Evolutionary conservation across 2,113 vertebrate species (phyloP).

Genomic region (Dolichallabes microphthalmus): DNA sequence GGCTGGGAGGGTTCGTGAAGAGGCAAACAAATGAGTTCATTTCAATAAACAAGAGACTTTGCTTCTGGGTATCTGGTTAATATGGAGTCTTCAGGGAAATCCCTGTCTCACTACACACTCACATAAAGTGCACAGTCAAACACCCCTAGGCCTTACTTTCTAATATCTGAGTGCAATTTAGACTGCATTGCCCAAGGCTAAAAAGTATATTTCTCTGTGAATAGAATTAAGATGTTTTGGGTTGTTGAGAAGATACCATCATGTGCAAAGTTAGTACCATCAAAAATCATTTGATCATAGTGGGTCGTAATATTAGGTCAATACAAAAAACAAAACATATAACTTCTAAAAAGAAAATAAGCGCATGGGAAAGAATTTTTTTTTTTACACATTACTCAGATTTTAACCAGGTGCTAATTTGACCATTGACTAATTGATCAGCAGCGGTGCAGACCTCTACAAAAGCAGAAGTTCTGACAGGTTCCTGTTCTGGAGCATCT

Average conservation of each 20-base stretch:
- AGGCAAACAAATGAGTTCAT: conserved; percentile 14
- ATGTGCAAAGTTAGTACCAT: too few species aligned
- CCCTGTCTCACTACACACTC: background rate
- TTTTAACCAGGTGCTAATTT: too few species aligned
- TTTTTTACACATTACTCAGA: too few species aligned
- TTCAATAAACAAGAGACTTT: background rate
- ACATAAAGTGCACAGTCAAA: background rate
- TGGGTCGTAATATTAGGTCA: too few species aligned
- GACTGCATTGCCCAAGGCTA: conserved; percentile 6
- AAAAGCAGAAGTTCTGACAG: too few species aligned
- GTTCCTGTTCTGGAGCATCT: too few species aligned
- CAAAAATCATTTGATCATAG: too few species aligned
- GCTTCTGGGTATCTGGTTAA: background rate
- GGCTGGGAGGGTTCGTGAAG: conserved; percentile 9
- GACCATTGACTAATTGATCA: too few species aligned
- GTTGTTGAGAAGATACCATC: background rate
- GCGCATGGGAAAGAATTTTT: too few species aligned
- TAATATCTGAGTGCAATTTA: background rate
- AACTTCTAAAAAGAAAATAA: too few species aligned
- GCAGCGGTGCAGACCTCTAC: too few species aligned
- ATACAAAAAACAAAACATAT: too few species aligned
- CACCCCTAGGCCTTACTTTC: background rate
- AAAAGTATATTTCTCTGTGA: conserved; percentile 11
- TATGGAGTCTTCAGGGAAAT: background rate
- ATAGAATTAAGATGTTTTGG: background rate